Evolutionary conservation across 2,797 vertebrate genomes (phyloP).

Genomic region (Cyclura pinguis): DNA sequence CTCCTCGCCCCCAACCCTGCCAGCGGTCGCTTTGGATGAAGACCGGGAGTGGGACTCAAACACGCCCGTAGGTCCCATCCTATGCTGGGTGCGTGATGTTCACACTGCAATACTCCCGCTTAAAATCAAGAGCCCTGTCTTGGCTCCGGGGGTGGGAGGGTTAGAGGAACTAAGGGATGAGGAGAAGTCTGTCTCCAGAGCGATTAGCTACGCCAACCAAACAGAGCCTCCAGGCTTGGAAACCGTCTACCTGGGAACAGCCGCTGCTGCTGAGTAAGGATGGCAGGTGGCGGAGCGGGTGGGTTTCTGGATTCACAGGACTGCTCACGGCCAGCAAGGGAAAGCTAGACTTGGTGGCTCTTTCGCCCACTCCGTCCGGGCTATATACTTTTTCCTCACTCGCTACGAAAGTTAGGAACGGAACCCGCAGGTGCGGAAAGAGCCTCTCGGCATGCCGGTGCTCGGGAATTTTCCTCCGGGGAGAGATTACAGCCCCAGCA

Average conservation of each 20-base stretch:
- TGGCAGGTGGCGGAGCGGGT: not conserved
- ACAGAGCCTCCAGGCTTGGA: not conserved
- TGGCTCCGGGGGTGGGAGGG: not conserved
- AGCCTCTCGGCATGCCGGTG: not conserved
- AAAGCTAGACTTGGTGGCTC: not conserved
- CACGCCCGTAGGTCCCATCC: too few relatives aligned
- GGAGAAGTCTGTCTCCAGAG: not conserved
- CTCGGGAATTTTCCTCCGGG: too few relatives aligned
- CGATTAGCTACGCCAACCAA: too few relatives aligned
- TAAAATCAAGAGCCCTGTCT: not conserved
- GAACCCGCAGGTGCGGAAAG: not conserved
- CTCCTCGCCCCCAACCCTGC: rapidly evolving
- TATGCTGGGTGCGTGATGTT: not conserved
- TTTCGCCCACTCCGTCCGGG: not conserved
- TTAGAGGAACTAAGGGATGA: not conserved
- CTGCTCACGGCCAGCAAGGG: not conserved
- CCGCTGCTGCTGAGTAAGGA: too few relatives aligned
- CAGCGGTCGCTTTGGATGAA: not conserved
- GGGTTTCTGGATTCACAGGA: not conserved
- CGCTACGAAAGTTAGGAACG: not conserved
- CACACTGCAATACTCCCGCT: not conserved
- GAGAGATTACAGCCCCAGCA: too few relatives aligned
- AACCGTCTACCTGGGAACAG: not conserved
- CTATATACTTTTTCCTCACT: too few relatives aligned
- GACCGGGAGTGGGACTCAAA: not conserved